phyloP scores from a whole-genome alignment of 1,140 invertebrate species.

The Saccostrea glomerata region DNA sequence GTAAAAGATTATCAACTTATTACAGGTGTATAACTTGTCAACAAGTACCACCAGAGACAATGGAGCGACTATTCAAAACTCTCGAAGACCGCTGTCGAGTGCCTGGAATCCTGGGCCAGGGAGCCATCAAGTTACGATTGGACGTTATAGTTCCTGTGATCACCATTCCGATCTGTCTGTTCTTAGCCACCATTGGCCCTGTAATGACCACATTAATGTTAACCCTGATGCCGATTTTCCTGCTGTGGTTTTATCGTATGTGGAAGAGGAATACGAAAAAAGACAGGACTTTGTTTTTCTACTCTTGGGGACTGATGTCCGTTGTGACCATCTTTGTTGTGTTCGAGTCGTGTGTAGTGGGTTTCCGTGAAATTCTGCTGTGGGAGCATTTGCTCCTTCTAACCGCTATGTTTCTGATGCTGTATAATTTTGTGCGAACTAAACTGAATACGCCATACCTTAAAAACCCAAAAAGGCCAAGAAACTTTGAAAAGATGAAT shows the following conservation, averaged over 20 bases:
- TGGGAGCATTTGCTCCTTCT: conserved; percentile 72
- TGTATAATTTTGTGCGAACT: conserved; percentile 66
- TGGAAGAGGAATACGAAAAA: conserved; percentile 54
- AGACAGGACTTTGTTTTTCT: conserved; percentile 70
- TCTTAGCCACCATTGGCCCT: conserved; percentile 66
- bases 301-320: conserved; percentile 70
- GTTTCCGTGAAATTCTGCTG: conserved; percentile 71
- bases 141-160: conserved; percentile 71
- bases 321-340: conserved; percentile 67
- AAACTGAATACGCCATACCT: conserved; percentile 52
- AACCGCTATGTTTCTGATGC: conserved; percentile 66
- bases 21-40: conserved; percentile 53
- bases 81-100: conserved; percentile 66
- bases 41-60: conserved; percentile 35
- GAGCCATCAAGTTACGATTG: conserved; percentile 68
- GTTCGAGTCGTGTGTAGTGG: conserved; percentile 67
- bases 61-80: conserved; percentile 38
- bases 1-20: conserved; percentile 23
- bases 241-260: conserved; percentile 67
- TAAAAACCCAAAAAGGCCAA: conserved; percentile 36
- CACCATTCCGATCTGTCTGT: conserved; percentile 64
- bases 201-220: conserved; percentile 65
- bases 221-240: conserved; percentile 64
- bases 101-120: conserved; percentile 67
- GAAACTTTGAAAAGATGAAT: conserved; percentile 14